Evolutionary conservation across 2,113 vertebrate species (phyloP).

Genomic region (Pachypanchax playfairii): DNA sequence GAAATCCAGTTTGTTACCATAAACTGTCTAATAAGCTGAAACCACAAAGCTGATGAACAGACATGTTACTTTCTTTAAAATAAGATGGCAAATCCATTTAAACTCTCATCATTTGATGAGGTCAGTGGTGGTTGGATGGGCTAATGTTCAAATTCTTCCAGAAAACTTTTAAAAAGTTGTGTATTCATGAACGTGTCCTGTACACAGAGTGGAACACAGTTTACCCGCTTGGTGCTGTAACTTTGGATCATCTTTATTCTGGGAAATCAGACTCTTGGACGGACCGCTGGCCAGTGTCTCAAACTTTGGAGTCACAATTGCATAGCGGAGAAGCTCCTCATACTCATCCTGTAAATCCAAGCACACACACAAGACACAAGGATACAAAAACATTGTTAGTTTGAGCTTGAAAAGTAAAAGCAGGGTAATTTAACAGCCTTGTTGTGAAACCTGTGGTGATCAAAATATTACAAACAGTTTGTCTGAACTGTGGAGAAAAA

Average conservation of each 20-base stretch:
- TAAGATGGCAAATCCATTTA: constrained; percentile 54
- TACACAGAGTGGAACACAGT: background rate
- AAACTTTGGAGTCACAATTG: constrained; percentile 84
- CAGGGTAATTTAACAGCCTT: no score
- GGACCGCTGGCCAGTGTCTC: constrained; percentile 59
- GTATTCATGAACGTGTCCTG: constrained; percentile 1
- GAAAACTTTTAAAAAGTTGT: constrained; percentile 26
- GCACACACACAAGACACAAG: constrained; percentile 14
- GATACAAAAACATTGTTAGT: no score
- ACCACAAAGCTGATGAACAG: constrained; percentile 29
- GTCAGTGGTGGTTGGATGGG: constrained; percentile 16
- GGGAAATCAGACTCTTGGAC: constrained; percentile 52
- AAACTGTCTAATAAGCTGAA: constrained; percentile 37
- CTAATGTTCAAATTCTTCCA: constrained; percentile 35
- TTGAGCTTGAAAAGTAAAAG: no score
- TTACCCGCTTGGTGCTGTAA: constrained; percentile 71
- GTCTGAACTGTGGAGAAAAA: no score
- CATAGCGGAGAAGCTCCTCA: constrained; percentile 87
- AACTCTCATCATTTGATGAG: constrained; percentile 44
- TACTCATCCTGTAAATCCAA: constrained; percentile 86
- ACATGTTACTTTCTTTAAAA: constrained; percentile 7
- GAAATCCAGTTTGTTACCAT: constrained; percentile 15
- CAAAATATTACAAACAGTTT: no score
- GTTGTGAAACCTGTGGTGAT: no score
- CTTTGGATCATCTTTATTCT: constrained; percentile 55